These are phyloP conservation scores for Falco concolor DNA, from an alignment of 2,797 vertebrate genomes.

Conservation along the genomic window DNA sequence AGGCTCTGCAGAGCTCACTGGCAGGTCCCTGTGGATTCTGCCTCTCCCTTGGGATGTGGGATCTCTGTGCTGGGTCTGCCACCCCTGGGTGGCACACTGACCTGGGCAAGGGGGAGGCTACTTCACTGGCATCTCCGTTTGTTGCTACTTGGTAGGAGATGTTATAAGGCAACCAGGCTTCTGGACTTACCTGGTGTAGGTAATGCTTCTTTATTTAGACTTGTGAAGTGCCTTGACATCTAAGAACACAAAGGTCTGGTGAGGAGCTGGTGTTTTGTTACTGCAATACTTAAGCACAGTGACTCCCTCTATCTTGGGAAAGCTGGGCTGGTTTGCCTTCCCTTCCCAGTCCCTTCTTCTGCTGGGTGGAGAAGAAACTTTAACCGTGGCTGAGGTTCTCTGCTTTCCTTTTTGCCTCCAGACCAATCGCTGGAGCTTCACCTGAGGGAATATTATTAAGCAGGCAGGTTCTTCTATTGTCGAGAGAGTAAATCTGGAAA, in stretches of 20 bases:
- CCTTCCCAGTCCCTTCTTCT: background rate
- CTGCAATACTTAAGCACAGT: accelerated
- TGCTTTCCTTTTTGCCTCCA: conserved; percentile 10
- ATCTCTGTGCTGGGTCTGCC: background rate
- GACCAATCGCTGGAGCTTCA: background rate
- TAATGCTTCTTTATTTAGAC: background rate
- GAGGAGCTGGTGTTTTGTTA: background rate
- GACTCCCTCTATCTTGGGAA: background rate
- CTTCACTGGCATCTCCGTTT: background rate
- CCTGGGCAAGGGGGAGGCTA: background rate
- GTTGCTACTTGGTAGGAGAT: background rate
- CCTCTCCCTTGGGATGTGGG: background rate
- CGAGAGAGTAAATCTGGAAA: background rate
- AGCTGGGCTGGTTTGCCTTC: background rate
- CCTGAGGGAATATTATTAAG: background rate
- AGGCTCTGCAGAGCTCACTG: background rate
- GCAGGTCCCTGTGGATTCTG: background rate
- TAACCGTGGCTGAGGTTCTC: background rate
- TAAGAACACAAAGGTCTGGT: background rate
- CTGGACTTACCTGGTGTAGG: background rate
- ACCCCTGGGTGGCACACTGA: accelerated
- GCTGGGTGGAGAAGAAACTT: background rate
- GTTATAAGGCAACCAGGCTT: background rate
- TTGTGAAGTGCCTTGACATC: background rate
- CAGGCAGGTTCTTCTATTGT: background rate